Conservation (phyloP, 2,797 vertebrate species). For the Takifugu rubripes region DNA sequence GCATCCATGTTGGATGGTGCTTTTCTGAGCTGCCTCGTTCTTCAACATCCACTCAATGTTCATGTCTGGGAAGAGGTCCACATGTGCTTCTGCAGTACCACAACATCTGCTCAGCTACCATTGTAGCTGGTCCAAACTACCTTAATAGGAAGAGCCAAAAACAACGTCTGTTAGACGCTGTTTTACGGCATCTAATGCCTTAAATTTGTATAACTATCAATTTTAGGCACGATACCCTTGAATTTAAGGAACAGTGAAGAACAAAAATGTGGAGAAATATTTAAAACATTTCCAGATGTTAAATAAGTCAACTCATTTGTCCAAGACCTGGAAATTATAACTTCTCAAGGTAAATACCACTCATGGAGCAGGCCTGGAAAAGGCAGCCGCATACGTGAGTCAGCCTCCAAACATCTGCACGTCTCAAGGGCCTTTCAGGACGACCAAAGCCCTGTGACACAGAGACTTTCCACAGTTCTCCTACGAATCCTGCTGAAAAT, state of each 20-base stretch:
- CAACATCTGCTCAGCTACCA: too few relatives aligned
- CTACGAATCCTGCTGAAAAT: conserved; percentile 24
- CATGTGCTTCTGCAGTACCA: conserved; percentile 5
- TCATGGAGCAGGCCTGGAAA: conserved; percentile 48
- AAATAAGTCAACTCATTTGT: conserved; percentile 44
- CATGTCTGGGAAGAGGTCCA: not conserved
- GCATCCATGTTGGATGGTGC: too few relatives aligned
- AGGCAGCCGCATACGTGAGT: conserved; percentile 54
- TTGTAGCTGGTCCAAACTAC: conserved; percentile 10
- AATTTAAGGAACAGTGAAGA: conserved; percentile 11
- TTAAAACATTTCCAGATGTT: conserved; percentile 60
- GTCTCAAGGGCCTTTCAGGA: conserved; percentile 53
- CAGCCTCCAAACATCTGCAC: conserved; percentile 46
- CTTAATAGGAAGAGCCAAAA: conserved; percentile 10
- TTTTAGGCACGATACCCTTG: conserved; percentile 11
- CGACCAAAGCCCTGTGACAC: conserved; percentile 14
- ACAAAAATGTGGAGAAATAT: conserved; percentile 20
- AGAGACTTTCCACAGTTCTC: conserved; percentile 40
- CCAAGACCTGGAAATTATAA: conserved; percentile 66
- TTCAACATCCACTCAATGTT: too few relatives aligned
- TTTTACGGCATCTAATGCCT: not conserved
- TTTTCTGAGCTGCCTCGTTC: too few relatives aligned
- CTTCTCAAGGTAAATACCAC: conserved; percentile 57
- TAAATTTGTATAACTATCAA: conserved; percentile 3
- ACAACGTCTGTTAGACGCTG: not conserved